Conservation (phyloP, 2,888 invertebrate genomes). For the Zhuqinia jingwanae region DNA sequence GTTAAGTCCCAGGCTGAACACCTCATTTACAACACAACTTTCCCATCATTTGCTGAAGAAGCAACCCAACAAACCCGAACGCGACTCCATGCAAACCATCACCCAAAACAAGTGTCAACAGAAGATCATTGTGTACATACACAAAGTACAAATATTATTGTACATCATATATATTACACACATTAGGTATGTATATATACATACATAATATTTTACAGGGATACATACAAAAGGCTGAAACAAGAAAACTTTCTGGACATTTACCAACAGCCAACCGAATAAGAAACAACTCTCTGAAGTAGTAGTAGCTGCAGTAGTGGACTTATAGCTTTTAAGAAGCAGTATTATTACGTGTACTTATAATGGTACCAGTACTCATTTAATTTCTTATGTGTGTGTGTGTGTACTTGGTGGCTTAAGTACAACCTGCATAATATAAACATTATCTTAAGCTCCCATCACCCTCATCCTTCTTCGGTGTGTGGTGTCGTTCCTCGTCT, state of each 20-base stretch:
- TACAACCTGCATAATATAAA: slow-evolving; percentile 38
- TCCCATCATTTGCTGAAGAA: slow-evolving; percentile 46
- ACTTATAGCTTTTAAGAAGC: background rate
- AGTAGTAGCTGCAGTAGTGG: slow-evolving; percentile 9
- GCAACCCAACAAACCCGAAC: slow-evolving; percentile 15
- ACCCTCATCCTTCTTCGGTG: slow-evolving; percentile 44
- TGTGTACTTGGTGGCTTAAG: slow-evolving; percentile 44
- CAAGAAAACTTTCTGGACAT: slow-evolving; percentile 42
- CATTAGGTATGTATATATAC: too few relatives aligned
- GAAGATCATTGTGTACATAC: slow-evolving; percentile 66
- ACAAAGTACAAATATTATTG: slow-evolving; percentile 66
- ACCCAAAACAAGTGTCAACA: slow-evolving; percentile 70
- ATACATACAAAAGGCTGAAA: slow-evolving; percentile 23
- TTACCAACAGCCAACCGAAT: background rate
- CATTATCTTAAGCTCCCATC: slow-evolving; percentile 61
- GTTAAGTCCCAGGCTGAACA: slow-evolving; percentile 30
- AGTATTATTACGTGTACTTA: background rate
- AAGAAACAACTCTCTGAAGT: too few relatives aligned
- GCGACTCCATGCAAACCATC: slow-evolving; percentile 43
- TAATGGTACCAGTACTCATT: slow-evolving; percentile 3
- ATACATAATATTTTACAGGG: slow-evolving; percentile 17
- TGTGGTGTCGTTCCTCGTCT: slow-evolving; percentile 63
- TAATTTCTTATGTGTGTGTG: slow-evolving; percentile 32
- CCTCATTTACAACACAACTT: slow-evolving; percentile 38
- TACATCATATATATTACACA: slow-evolving; percentile 50